A percentile compares a stretch with the other conserved stretches of the same genome.
phyloP scores from a whole-genome alignment of 2,797 vertebrate genomes.

The Uromys caudimaculatus region DNA sequence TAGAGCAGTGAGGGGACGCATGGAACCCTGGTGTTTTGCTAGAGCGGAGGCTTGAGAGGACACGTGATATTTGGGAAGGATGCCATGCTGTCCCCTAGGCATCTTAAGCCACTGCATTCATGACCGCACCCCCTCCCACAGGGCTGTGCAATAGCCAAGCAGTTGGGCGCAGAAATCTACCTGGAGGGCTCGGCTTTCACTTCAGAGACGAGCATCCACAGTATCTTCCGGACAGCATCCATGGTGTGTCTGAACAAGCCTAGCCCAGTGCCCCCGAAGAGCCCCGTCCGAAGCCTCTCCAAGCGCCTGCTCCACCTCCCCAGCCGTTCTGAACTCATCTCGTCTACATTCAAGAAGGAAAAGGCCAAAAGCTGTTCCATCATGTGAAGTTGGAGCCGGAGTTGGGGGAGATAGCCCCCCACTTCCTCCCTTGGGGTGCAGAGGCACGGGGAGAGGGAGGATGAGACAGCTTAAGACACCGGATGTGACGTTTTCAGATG shows the following conservation, averaged over 20 bases:
- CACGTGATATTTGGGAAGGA: not conserved
- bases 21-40: not conserved
- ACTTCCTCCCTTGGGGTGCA: slow-evolving; percentile 78
- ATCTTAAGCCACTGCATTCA: not conserved
- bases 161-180: slow-evolving; percentile 94
- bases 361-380: slow-evolving; percentile 95
- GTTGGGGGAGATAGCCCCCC: slow-evolving; percentile 35
- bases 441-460: slow-evolving; percentile 80
- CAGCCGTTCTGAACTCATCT: slow-evolving; percentile 93
- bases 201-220: slow-evolving; percentile 96
- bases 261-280: slow-evolving; percentile 86
- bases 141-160: slow-evolving; percentile 94
- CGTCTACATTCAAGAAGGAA: slow-evolving; percentile 95
- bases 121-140: slow-evolving; percentile 55
- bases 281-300: slow-evolving; percentile 93
- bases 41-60: not conserved
- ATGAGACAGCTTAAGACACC: slow-evolving; percentile 73
- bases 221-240: slow-evolving; percentile 93
- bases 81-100: not conserved
- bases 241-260: slow-evolving; percentile 92
- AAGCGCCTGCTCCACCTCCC: slow-evolving; percentile 95
- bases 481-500: slow-evolving; percentile 73
- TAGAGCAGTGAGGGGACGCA: not conserved
- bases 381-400: slow-evolving; percentile 90
- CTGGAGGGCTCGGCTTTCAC: slow-evolving; percentile 97